Evolutionary conservation across 2,888 invertebrate species (phyloP).

Genomic region (Pristionchus maxplancki): DNA sequence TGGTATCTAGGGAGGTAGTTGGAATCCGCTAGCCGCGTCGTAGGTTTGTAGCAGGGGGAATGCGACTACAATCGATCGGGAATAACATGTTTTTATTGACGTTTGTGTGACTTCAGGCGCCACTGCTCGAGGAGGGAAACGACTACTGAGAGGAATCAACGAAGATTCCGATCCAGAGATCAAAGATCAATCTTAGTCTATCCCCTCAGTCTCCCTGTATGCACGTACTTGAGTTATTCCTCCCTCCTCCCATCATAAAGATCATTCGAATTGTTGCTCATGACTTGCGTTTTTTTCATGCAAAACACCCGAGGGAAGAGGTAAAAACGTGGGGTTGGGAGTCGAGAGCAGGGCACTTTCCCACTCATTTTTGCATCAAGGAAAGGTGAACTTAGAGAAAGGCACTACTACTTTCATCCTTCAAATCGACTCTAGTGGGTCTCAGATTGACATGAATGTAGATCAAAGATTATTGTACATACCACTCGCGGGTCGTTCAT

Average conservation of each 20-base stretch:
- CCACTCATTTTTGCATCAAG: neutral
- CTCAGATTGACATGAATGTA: too few relatives aligned
- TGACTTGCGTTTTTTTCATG: neutral
- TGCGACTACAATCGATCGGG: slow-evolving; percentile 24
- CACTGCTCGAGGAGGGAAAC: neutral
- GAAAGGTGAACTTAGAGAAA: too few relatives aligned
- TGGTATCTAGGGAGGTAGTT: neutral
- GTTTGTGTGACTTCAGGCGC: neutral
- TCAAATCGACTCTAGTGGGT: too few relatives aligned
- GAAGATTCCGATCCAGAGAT: neutral
- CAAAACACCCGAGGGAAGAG: neutral
- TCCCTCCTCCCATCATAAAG: slow-evolving; percentile 1
- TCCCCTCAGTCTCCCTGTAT: neutral
- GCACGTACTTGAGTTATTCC: slow-evolving; percentile 17
- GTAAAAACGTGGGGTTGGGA: slow-evolving; percentile 2
- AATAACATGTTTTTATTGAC: slow-evolving; percentile 42
- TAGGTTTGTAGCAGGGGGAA: slow-evolving; percentile 17
- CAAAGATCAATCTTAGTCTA: slow-evolving; percentile 7
- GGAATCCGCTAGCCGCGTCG: neutral
- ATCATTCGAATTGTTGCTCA: neutral
- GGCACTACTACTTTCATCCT: too few relatives aligned
- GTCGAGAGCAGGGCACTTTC: slow-evolving; percentile 56
- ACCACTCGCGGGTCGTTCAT: slow-evolving; percentile 69
- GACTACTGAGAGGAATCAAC: neutral
- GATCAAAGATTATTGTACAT: too few relatives aligned